phyloP scores from a whole-genome alignment of 1,140 invertebrate species.

The Holcopasites calliopsidis region DNA sequence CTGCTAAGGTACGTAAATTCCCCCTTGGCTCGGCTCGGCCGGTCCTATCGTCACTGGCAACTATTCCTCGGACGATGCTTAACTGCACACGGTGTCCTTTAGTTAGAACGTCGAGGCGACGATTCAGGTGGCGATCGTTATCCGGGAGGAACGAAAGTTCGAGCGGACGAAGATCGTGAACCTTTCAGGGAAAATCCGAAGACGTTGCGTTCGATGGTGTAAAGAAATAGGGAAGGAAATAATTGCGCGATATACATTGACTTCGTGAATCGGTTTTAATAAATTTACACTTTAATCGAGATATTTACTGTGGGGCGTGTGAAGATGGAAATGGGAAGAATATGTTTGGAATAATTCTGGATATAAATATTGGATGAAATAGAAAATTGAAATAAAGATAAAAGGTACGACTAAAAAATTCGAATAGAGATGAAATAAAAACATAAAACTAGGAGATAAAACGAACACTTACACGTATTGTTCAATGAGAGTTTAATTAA shows the following conservation, averaged over 20 bases:
- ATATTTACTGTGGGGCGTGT: no score
- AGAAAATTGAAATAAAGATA: no score
- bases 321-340: no score
- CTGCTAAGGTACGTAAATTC: slow-evolving; percentile 29
- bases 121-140: slow-evolving; percentile 21
- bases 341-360: no score
- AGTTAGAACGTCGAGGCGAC: slow-evolving; percentile 27
- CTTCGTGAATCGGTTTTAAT: not conserved
- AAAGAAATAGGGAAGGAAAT: not conserved
- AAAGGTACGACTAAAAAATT: no score
- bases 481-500: no score
- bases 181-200: not conserved
- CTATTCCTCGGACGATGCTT: slow-evolving; percentile 37
- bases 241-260: not conserved
- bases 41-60: slow-evolving; percentile 42
- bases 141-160: slow-evolving; percentile 10
- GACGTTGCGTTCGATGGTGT: not conserved
- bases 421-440: no score
- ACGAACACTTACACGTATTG: no score
- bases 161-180: not conserved
- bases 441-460: no score
- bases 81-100: slow-evolving; percentile 36
- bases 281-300: no score
- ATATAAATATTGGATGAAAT: no score
- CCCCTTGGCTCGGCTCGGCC: not conserved